Conservation (phyloP, 2,888 invertebrate species). For the Ethmia dodecea region DNA sequence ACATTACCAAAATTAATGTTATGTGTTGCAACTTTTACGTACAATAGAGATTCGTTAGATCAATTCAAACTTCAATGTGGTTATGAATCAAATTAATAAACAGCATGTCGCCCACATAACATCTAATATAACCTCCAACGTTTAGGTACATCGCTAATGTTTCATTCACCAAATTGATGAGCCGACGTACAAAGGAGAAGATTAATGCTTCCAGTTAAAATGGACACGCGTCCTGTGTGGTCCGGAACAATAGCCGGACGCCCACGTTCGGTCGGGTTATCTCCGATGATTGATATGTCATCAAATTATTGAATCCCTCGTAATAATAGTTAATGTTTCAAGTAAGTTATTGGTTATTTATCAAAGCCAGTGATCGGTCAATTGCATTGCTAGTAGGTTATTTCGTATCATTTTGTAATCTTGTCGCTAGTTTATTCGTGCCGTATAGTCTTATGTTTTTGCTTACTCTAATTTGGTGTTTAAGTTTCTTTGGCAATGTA, state of each 20-base stretch:
- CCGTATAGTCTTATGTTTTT: too few species aligned
- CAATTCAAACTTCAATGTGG: too few species aligned
- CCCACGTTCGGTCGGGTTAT: conserved; percentile 9
- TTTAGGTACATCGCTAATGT: conserved; percentile 7
- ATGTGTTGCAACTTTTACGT: too few species aligned
- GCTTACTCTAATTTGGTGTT: too few species aligned
- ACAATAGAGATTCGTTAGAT: too few species aligned
- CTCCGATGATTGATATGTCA: conserved; percentile 12
- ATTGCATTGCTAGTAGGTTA: too few species aligned
- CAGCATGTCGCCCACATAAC: conserved; percentile 3
- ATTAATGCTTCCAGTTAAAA: conserved; percentile 15
- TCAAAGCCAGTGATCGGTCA: too few species aligned
- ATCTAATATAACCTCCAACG: conserved; percentile 5
- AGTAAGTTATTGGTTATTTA: not conserved
- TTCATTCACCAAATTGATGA: conserved; percentile 12
- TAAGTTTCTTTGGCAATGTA: too few species aligned
- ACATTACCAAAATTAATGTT: too few species aligned
- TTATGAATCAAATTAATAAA: not conserved
- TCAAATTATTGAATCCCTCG: conserved; percentile 5
- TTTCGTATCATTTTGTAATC: too few species aligned
- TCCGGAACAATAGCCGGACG: conserved; percentile 11
- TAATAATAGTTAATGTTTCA: not conserved
- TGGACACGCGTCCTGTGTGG: conserved; percentile 15
- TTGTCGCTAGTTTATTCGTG: too few species aligned
- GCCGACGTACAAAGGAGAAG: conserved; percentile 14